Conservation (phyloP, 2,888 invertebrate species). For the Caprella mutica region DNA sequence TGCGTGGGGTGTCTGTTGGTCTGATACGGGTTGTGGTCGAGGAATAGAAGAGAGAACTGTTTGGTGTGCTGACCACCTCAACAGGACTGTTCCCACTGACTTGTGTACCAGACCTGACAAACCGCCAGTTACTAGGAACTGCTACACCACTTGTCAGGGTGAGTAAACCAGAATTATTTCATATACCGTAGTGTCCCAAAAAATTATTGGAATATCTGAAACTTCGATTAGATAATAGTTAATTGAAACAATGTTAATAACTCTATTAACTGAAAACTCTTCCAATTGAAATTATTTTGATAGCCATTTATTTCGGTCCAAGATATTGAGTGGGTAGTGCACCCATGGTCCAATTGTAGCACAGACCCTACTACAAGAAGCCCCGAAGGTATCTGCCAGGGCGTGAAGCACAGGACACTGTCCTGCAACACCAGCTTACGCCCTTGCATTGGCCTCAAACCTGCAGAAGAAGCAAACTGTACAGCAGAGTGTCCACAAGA, state of each 20-base stretch:
- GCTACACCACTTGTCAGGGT: conserved; percentile 19
- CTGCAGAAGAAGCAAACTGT: conserved; percentile 15
- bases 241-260: no score
- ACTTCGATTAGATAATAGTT: no score
- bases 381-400: conserved; percentile 20
- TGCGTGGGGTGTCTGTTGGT: conserved; percentile 26
- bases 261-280: no score
- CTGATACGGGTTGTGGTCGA: conserved; percentile 19
- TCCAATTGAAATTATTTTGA: no score
- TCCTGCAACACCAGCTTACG: conserved; percentile 10
- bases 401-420: conserved; percentile 9
- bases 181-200: no score
- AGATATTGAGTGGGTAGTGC: no score
- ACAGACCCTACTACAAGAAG: background rate
- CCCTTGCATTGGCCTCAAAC: conserved; percentile 12
- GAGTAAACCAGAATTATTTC: background rate
- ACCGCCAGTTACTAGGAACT: conserved; percentile 13
- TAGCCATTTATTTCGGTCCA: no score
- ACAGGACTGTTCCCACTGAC: conserved; percentile 19
- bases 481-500: conserved; percentile 36
- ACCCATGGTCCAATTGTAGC: conserved; percentile 1
- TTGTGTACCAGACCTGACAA: conserved; percentile 7
- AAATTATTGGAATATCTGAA: no score
- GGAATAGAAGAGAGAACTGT: conserved; percentile 22
- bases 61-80: conserved; percentile 17